Percentiles rank a stretch among this genome's conserved stretches.
phyloP scores from a whole-genome alignment of 1,140 invertebrate genomes.

The Papilio polytes region DNA sequence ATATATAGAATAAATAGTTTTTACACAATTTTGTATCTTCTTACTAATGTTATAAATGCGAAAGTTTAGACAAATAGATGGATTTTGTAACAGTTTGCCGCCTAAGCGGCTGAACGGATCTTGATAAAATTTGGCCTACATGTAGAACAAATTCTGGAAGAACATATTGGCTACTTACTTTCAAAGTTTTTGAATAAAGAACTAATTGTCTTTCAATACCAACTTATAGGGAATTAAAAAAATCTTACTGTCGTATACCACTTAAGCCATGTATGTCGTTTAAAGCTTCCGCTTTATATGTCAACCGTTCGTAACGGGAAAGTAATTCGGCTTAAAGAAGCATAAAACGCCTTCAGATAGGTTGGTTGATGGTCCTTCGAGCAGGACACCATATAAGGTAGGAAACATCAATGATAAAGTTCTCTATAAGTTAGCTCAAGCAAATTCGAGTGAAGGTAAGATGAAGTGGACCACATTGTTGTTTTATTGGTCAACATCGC shows the following conservation, averaged over 20 bases:
- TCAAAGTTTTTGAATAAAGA: no score
- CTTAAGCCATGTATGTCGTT: no score
- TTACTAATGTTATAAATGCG: no score
- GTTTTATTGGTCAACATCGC: slow-evolving; percentile 16
- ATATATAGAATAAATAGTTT: no score
- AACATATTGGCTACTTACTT: no score
- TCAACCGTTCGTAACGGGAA: neutral
- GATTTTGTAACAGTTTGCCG: no score
- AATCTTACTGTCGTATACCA: neutral
- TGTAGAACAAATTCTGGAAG: no score
- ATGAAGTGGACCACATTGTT: neutral
- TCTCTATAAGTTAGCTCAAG: neutral
- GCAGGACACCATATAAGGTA: neutral
- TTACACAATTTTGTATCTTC: no score
- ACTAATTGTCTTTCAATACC: no score
- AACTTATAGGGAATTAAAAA: neutral
- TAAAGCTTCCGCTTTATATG: neutral
- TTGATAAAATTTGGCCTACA: no score
- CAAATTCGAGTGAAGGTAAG: neutral
- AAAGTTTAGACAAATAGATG: no score
- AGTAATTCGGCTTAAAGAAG: neutral
- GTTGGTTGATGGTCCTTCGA: neutral
- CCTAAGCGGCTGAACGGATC: no score
- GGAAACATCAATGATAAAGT: neutral
- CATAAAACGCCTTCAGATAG: neutral